These are phyloP conservation scores for Myodes glareolus DNA, from an alignment of 2,113 vertebrate genomes.

Conservation along the genomic window DNA sequence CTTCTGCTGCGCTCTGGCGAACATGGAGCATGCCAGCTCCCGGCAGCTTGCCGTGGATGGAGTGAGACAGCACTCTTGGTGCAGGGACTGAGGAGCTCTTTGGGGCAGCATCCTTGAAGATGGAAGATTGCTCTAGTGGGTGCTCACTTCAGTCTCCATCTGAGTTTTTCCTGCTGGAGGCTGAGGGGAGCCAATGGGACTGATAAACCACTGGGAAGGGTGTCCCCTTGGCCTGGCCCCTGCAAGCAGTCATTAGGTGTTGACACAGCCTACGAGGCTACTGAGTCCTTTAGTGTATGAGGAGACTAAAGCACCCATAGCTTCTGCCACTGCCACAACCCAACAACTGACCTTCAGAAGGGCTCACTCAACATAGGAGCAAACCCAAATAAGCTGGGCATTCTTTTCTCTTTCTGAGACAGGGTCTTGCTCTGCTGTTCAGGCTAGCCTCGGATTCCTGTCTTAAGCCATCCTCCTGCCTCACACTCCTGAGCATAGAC, in stretches of 20 bases:
- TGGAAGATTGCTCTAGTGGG: not conserved
- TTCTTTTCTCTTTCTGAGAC: not conserved
- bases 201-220: not conserved
- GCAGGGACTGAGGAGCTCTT: not conserved
- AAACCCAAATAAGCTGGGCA: not conserved
- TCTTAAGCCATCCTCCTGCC: not conserved
- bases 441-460: not conserved
- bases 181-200: not conserved
- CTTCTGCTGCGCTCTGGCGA: not conserved
- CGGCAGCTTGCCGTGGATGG: not conserved
- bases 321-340: not conserved
- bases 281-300: not conserved
- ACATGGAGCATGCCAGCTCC: not conserved
- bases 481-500: not conserved
- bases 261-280: not conserved
- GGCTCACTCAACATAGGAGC: not conserved
- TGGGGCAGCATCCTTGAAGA: not conserved
- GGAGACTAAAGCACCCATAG: not conserved
- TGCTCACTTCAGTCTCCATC: not conserved
- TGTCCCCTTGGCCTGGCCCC: not conserved
- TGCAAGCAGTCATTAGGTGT: too few relatives aligned
- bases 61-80: not conserved
- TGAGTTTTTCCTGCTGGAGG: not conserved
- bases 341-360: not conserved
- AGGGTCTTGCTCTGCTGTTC: not conserved